Base-by-base conservation (phyloP, 2,888 invertebrate genomes). In the Macrophya alboannulata region DNA sequence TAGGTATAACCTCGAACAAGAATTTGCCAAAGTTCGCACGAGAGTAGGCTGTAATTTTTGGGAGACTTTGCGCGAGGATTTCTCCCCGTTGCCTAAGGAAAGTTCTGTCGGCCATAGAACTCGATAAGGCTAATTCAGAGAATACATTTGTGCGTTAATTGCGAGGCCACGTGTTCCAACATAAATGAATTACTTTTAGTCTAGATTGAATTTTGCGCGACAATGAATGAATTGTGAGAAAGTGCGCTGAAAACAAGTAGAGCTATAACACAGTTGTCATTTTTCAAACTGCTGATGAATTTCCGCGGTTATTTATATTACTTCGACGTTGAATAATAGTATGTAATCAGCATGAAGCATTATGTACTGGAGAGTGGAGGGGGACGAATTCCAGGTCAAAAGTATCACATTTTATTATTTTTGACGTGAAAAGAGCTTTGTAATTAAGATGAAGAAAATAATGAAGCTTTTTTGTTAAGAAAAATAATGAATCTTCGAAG, bases 381-480 rank as follows among this genome's bases (percentile, higher is more conserved):
- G 72, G 40, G n/a, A 71, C 71, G 15, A 71, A 74, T 74, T 45
- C 43, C 72, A 45, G 72, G 72, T 74, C 45, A 74, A 74, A 74
- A 74, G 10, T 45, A 74, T 74, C 43, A 74, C 72, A 43, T 74
- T 45, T 74, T 31, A 25, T 74, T 21, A 74, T 74, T 74, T 74
- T 74, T 45, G 72, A 74, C 45, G 72, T 45, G 45, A 45, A 74
- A 74, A 74, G 45, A 74, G 15, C 45, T 40, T 62, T 81, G 43
- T 81, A 81, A 81, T 62, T 59, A 81, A 81, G 40, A 62, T 31
- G 81, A 43, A 81, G 81, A 81, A 62, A 81, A 81, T 81, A 81
- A 81, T 81, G 59, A 81, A 21, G 40, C 31, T 59, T 81, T 81
- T 81, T 81, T 59, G 59, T 43, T 81, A 25, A 62, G 62, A 81